Conservation (phyloP, 2,113 vertebrate genomes). For the Vicugna pacos region DNA sequence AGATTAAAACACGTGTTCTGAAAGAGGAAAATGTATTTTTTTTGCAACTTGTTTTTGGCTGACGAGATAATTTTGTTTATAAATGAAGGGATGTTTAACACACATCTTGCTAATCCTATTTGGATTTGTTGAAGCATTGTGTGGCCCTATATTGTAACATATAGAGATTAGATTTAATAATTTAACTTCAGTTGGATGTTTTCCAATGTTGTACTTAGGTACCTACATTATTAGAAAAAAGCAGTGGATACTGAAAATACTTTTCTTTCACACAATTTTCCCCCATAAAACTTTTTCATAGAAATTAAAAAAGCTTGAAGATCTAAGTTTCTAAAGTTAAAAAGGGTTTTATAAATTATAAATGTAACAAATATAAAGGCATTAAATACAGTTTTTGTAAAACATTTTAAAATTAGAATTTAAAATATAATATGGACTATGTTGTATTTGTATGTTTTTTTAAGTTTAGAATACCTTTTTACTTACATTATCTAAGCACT, state of each 20-base stretch:
- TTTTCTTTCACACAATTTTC: not conserved
- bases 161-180: not conserved
- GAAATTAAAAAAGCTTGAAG: not conserved
- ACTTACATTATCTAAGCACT: not conserved
- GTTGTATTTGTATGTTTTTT: not conserved
- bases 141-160: not conserved
- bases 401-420: slow-evolving; percentile 5
- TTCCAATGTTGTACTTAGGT: slow-evolving; percentile 37
- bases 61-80: slow-evolving; percentile 47
- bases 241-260: not conserved
- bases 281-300: not conserved
- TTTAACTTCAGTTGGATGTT: slow-evolving; percentile 35
- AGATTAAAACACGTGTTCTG: not conserved
- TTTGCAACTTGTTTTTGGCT: slow-evolving; percentile 7
- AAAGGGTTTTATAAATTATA: not conserved
- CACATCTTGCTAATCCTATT: slow-evolving; percentile 30
- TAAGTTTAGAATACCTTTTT: not conserved
- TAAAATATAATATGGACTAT: not conserved
- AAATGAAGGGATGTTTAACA: slow-evolving; percentile 36
- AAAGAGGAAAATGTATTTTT: not conserved
- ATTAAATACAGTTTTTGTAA: not conserved
- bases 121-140: slow-evolving; percentile 35
- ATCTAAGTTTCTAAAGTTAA: not conserved
- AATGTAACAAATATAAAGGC: not conserved
- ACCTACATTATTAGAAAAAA: slow-evolving; percentile 18